Percentiles rank a stretch among this genome's conserved stretches.
Evolutionary conservation across 2,797 vertebrate species (phyloP).

Genomic region (Antrozous pallidus): DNA sequence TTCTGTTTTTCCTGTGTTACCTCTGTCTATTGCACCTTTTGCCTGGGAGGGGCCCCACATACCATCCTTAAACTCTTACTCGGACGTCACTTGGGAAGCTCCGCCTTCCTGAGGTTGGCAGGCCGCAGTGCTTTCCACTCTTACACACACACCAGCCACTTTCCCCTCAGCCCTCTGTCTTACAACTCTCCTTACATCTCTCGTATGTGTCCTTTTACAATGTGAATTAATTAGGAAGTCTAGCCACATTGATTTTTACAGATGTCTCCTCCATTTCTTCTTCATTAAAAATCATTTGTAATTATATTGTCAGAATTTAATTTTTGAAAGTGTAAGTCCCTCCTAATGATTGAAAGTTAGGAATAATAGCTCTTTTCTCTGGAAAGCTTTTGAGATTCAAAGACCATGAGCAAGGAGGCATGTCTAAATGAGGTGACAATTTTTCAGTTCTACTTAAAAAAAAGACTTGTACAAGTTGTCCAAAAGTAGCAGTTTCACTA

Average conservation of each 20-base stretch:
- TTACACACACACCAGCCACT: neutral
- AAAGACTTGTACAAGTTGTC: neutral
- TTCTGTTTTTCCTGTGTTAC: neutral
- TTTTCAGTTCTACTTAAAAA: neutral
- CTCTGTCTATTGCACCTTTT: too few relatives aligned
- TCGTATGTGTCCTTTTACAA: neutral
- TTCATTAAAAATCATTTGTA: constrained; percentile 50
- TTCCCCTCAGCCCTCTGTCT: neutral
- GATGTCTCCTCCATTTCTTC: neutral
- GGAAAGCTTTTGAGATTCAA: neutral
- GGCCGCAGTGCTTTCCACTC: neutral
- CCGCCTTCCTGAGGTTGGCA: neutral
- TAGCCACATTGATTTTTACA: constrained; percentile 54
- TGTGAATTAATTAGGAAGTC: constrained; percentile 35
- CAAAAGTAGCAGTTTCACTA: neutral
- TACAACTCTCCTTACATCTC: neutral
- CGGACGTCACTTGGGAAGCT: neutral
- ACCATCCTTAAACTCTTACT: neutral
- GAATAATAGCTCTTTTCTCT: neutral
- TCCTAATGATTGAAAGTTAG: neutral
- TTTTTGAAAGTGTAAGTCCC: neutral
- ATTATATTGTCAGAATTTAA: constrained; percentile 43
- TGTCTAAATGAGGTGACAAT: neutral
- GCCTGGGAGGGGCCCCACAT: neutral
- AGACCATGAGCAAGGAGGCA: neutral